Percentiles rank a stretch among this genome's conserved stretches.
These are phyloP conservation scores for Trissolcus basalis DNA, from an alignment of 1,140 invertebrate species.

Conservation along the genomic window DNA sequence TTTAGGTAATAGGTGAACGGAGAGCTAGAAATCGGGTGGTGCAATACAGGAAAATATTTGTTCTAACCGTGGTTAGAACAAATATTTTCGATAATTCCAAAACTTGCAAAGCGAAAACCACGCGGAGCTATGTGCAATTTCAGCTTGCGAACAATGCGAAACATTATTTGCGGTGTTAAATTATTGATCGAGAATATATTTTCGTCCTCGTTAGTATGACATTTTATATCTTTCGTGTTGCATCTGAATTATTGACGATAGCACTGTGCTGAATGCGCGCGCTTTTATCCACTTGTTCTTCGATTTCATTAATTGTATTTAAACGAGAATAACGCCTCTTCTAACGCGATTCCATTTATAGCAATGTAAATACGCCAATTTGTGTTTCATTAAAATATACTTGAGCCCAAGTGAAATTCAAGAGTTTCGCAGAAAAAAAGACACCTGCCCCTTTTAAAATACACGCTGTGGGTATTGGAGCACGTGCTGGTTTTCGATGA, in stretches of 20 bases:
- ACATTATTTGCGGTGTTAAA: conserved; percentile 37
- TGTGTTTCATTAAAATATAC: conserved; percentile 25
- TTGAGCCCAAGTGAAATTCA: conserved; percentile 1
- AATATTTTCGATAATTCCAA: conserved; percentile 23
- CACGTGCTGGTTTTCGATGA: conserved; percentile 16
- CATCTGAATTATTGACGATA: conserved; percentile 56
- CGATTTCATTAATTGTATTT: conserved; percentile 15
- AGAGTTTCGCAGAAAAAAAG: conserved; percentile 11
- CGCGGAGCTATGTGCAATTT: conserved; percentile 27
- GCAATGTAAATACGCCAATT: conserved; percentile 15
- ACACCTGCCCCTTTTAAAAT: conserved; percentile 18
- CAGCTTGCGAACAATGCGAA: conserved; percentile 31
- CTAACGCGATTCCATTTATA: background rate
- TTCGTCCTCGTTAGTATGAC: conserved; percentile 53
- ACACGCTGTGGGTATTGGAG: conserved; percentile 17
- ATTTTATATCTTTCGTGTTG: conserved; percentile 40
- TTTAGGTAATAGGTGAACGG: too few relatives aligned
- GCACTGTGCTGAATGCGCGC: conserved; percentile 37
- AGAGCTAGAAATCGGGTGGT: too few relatives aligned
- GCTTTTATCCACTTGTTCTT: conserved; percentile 20
- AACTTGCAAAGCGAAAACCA: conserved; percentile 31
- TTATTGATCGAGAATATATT: conserved; percentile 57
- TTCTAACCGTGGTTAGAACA: conserved; percentile 12
- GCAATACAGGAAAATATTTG: too few relatives aligned
- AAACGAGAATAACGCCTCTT: conserved; percentile 10